phyloP scores from a whole-genome alignment of 2,113 vertebrate genomes.

The Petaurus breviceps region DNA sequence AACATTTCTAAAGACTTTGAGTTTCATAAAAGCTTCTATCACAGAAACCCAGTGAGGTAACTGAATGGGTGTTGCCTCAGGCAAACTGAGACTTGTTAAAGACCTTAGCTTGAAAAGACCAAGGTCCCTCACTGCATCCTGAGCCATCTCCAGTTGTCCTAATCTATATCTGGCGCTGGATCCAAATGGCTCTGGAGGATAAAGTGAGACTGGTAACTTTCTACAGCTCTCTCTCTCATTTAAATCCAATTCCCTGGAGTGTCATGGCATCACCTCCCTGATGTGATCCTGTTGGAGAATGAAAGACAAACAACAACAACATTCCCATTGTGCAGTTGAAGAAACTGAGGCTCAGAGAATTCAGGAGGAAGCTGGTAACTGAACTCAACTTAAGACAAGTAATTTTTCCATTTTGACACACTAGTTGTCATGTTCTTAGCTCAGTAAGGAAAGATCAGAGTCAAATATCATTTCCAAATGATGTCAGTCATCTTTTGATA shows the following conservation, averaged over 20 bases:
- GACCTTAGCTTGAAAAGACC: too few relatives aligned
- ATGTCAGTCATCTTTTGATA: background rate
- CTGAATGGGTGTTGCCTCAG: too few relatives aligned
- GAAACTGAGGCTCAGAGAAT: background rate
- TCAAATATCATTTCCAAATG: background rate
- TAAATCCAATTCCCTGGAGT: too few relatives aligned
- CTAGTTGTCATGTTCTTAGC: background rate
- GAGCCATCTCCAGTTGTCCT: too few relatives aligned
- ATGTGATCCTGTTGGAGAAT: too few relatives aligned
- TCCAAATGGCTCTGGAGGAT: too few relatives aligned
- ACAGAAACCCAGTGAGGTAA: background rate
- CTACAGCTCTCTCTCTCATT: too few relatives aligned
- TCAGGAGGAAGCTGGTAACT: background rate
- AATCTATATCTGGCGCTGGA: too few relatives aligned
- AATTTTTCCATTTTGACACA: background rate
- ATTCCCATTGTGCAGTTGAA: background rate
- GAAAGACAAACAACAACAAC: background rate
- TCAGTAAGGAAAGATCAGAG: background rate
- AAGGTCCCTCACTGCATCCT: too few relatives aligned
- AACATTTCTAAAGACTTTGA: background rate
- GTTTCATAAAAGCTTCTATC: background rate
- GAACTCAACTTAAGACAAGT: background rate
- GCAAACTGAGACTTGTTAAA: too few relatives aligned
- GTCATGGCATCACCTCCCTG: too few relatives aligned
- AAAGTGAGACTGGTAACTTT: too few relatives aligned